phyloP scores from a whole-genome alignment of 2,888 invertebrate genomes.

The Yponomeuta malinellus region DNA sequence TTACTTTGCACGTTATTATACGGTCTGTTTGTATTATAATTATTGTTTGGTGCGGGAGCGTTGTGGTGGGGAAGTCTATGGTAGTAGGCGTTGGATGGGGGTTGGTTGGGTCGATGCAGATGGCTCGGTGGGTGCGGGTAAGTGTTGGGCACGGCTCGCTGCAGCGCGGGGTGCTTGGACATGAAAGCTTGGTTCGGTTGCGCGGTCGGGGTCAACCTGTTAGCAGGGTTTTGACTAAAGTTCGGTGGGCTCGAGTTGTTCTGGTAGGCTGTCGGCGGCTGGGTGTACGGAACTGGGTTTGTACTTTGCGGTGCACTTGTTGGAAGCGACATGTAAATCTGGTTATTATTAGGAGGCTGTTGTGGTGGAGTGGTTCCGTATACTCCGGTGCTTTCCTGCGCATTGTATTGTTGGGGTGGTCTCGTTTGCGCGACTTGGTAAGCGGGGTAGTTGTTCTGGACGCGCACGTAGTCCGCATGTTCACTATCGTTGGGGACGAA shows the following conservation, averaged over 20 bases:
- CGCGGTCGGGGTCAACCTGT: constrained; percentile 56
- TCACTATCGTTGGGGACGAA: constrained; percentile 45
- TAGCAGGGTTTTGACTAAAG: constrained; percentile 59
- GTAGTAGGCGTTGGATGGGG: constrained; percentile 60
- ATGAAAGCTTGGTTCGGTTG: constrained; percentile 44
- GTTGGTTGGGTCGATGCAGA: constrained; percentile 49
- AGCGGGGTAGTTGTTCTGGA: constrained; percentile 53
- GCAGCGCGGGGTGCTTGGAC: constrained; percentile 46
- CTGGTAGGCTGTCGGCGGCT: constrained; percentile 53
- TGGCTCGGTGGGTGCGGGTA: constrained; percentile 58
- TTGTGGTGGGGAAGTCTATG: constrained; percentile 55
- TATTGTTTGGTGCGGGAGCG: constrained; percentile 28
- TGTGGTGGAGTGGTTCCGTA: constrained; percentile 48
- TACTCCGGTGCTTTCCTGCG: constrained; percentile 48
- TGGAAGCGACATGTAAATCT: constrained; percentile 58
- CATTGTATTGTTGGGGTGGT: constrained; percentile 50
- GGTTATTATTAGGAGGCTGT: constrained; percentile 40
- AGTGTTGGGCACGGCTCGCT: constrained; percentile 53
- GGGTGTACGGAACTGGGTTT: constrained; percentile 58
- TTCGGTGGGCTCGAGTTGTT: constrained; percentile 61
- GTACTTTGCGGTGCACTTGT: constrained; percentile 43
- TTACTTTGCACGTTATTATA: constrained; percentile 39
- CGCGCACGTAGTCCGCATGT: constrained; percentile 56
- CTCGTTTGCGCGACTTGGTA: constrained; percentile 56
- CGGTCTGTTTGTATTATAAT: constrained; percentile 46